Conservation (phyloP, 2,797 vertebrate species). For the Gorsachius magnificus region DNA sequence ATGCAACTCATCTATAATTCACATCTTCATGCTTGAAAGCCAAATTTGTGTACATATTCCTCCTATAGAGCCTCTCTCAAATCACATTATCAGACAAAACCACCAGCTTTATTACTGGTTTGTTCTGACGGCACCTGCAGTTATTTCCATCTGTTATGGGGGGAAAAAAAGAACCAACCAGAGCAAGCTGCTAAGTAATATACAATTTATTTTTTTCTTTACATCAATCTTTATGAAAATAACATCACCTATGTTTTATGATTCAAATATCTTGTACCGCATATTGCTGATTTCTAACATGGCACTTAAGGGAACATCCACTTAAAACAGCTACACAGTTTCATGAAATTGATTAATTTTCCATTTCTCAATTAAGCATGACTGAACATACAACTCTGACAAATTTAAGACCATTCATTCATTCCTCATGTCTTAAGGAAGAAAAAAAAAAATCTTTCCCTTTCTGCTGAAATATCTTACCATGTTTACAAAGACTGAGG, state of each 20-base stretch:
- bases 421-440: neutral
- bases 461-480: neutral
- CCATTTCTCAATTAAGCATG: neutral
- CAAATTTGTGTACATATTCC: neutral
- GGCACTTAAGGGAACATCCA: conserved; percentile 26
- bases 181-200: conserved; percentile 17
- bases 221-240: conserved; percentile 14
- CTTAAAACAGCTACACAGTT: neutral
- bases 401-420: neutral
- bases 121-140: neutral
- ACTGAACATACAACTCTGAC: neutral
- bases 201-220: conserved; percentile 46
- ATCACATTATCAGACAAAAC: neutral
- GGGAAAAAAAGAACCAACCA: neutral
- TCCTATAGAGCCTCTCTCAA: neutral
- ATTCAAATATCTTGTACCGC: conserved; percentile 30
- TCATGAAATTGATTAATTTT: neutral
- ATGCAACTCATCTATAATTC: neutral
- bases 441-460: neutral
- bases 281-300: neutral
- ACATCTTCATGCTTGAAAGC: neutral
- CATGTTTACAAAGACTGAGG: neutral
- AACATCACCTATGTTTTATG: neutral
- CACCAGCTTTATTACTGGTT: neutral
- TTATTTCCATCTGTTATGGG: neutral